Evolutionary conservation across 2,113 vertebrate species (phyloP).

Genomic region (Bubo blakistoni): DNA sequence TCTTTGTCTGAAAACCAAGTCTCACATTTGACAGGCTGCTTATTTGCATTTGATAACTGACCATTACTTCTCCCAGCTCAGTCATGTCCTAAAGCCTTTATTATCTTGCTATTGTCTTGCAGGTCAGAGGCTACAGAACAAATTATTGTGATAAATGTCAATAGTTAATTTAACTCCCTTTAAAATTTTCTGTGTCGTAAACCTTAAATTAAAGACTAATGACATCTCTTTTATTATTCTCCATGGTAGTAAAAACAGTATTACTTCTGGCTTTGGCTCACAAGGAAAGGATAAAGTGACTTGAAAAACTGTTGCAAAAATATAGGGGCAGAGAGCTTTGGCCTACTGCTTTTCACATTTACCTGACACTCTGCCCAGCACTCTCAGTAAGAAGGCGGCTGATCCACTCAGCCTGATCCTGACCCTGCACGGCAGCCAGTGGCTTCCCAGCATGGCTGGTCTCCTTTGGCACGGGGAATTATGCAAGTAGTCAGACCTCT

Average conservation of each 20-base stretch:
- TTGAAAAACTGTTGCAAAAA: neutral
- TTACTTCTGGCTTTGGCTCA: constrained; percentile 9
- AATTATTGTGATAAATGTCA: constrained; percentile 52
- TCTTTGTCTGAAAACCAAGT: neutral
- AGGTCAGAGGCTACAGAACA: constrained; percentile 29
- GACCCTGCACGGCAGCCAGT: neutral
- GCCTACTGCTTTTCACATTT: neutral
- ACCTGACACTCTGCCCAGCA: neutral
- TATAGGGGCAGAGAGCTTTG: neutral
- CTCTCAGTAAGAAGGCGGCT: neutral
- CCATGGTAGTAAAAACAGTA: neutral
- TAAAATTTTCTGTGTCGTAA: constrained; percentile 49
- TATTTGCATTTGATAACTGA: neutral
- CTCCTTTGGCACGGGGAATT: constrained; percentile 26
- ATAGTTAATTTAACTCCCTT: constrained; percentile 45
- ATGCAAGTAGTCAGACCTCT: constrained; percentile 6
- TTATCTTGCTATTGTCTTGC: neutral
- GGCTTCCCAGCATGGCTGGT: neutral
- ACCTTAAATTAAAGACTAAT: constrained; percentile 50
- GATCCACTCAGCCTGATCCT: neutral
- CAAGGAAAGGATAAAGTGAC: neutral
- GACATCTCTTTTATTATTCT: constrained; percentile 13
- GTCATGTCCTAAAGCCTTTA: neutral
- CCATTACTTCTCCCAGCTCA: neutral
- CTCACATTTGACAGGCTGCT: neutral